phyloP scores from a whole-genome alignment of 2,113 vertebrate genomes.

The Lutjanus erythropterus region DNA sequence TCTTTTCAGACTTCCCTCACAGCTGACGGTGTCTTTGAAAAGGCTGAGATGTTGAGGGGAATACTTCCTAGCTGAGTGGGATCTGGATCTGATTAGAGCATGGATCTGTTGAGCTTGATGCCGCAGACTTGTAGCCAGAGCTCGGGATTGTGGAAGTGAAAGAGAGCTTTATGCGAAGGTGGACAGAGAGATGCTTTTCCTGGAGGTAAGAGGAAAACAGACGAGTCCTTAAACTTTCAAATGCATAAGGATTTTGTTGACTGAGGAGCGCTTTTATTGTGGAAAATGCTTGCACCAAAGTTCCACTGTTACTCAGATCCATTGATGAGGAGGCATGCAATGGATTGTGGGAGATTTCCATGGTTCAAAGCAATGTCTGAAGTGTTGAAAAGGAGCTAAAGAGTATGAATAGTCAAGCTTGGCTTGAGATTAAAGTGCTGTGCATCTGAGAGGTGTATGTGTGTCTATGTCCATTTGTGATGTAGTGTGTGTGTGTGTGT shows the following conservation, averaged over 20 bases:
- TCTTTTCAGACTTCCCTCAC: slow-evolving; percentile 1
- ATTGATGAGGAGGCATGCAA: slow-evolving; percentile 5
- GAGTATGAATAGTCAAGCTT: slow-evolving; percentile 2
- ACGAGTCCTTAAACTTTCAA: slow-evolving; percentile 5
- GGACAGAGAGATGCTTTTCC: slow-evolving; percentile 75
- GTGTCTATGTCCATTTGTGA: neutral
- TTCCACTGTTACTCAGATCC: neutral
- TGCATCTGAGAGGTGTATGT: neutral
- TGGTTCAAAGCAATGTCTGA: neutral
- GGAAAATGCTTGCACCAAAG: slow-evolving; percentile 14
- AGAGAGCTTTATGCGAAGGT: slow-evolving; percentile 41
- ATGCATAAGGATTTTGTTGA: slow-evolving; percentile 2
- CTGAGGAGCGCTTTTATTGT: neutral
- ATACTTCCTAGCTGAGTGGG: slow-evolving; percentile 42
- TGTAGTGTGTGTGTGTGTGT: neutral
- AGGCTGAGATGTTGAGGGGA: slow-evolving; percentile 15
- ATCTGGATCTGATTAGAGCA: slow-evolving; percentile 67
- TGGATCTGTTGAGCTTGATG: slow-evolving; percentile 39
- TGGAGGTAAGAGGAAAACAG: slow-evolving; percentile 75
- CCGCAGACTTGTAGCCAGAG: slow-evolving; percentile 57
- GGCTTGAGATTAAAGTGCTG: neutral
- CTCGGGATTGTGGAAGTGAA: slow-evolving; percentile 37
- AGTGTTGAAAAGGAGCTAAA: slow-evolving; percentile 9
- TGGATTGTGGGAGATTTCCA: slow-evolving; percentile 7
- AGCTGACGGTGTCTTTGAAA: slow-evolving; percentile 43